A percentile compares a stretch with the other conserved stretches of the same genome.
Conservation (phyloP, 2,113 vertebrate genomes). For the Lepisosteus osseus region DNA sequence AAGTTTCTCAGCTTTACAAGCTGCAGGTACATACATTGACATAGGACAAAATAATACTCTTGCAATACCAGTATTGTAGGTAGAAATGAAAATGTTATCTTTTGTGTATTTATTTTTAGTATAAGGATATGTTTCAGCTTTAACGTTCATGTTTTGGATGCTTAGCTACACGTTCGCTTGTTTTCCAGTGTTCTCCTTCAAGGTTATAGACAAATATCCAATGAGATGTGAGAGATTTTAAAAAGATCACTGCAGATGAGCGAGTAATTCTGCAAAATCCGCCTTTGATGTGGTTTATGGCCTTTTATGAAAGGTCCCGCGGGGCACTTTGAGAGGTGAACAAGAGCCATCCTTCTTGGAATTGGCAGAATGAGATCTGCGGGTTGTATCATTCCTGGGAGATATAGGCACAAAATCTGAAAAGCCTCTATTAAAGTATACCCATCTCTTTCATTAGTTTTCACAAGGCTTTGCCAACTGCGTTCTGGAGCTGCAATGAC, state of each 20-base stretch:
- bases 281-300: not conserved
- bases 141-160: not conserved
- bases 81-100: too few species aligned
- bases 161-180: not conserved
- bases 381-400: constrained; percentile 23
- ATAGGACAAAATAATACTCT: too few species aligned
- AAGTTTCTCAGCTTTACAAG: not conserved
- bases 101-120: not conserved
- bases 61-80: too few species aligned
- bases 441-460: too few species aligned
- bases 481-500: too few species aligned
- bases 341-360: not conserved
- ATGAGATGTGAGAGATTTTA: not conserved
- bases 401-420: too few species aligned
- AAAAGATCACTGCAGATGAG: not conserved
- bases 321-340: not conserved
- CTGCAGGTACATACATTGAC: not conserved
- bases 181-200: not conserved
- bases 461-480: too few species aligned
- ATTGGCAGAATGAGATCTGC: constrained; percentile 24
- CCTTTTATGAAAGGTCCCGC: constrained; percentile 3
- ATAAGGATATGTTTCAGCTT: not conserved
- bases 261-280: constrained; percentile 3
- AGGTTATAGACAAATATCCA: not conserved
- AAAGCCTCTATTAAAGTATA: too few species aligned